These are phyloP conservation scores for Reticulitermes speratus DNA, from an alignment of 1,140 invertebrate species.

Conservation along the genomic window DNA sequence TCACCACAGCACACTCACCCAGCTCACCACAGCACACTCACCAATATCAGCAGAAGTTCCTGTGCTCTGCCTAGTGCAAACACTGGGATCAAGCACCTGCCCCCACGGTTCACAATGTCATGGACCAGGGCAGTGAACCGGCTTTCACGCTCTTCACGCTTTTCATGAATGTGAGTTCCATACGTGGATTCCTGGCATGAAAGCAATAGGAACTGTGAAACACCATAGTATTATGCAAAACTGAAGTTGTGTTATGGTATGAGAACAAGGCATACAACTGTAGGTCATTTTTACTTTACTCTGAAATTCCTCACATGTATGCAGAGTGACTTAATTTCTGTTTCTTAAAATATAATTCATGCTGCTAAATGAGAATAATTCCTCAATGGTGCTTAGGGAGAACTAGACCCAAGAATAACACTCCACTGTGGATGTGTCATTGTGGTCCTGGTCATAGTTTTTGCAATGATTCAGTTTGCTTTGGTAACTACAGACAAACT, in stretches of 20 bases:
- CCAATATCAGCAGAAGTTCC: conserved; percentile 92
- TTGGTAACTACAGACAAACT: not conserved
- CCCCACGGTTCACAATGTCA: conserved; percentile 94
- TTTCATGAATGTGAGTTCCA: conserved; percentile 99
- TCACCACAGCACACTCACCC: not conserved
- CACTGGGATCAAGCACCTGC: conserved; percentile 96
- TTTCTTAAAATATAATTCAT: no score
- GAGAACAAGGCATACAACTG: no score
- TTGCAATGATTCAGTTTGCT: no score
- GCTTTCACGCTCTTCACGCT: conserved; percentile 92
- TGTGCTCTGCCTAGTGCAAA: conserved; percentile 98
- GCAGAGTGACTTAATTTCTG: no score
- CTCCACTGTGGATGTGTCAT: no score
- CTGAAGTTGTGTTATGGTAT: not conserved
- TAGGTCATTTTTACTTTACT: not conserved
- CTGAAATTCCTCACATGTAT: not conserved
- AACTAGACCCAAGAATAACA: no score
- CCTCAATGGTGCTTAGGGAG: no score
- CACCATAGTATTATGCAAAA: not conserved
- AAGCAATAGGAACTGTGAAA: not conserved
- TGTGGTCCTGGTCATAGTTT: no score
- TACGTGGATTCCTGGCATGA: conserved; percentile 89
- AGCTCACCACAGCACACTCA: conserved; percentile 43
- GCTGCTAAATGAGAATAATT: no score
- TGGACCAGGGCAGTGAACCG: conserved; percentile 94